A percentile compares a stretch with the other conserved stretches of the same genome.
Evolutionary conservation across 2,888 invertebrate genomes (phyloP).

Genomic region (Gisinianus flammeolus): DNA sequence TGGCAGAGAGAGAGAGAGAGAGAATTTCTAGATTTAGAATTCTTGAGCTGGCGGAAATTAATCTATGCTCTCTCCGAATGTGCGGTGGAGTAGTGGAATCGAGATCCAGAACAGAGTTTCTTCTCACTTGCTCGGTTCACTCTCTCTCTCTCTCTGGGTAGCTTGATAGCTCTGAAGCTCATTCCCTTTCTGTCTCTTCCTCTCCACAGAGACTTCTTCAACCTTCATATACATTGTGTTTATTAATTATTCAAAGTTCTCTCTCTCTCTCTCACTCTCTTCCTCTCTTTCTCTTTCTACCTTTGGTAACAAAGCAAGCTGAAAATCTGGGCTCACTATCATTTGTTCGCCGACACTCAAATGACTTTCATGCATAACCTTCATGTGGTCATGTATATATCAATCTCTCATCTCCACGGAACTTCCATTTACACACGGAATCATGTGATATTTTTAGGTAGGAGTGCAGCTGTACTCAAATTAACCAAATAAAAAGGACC

Average conservation of each 20-base stretch:
- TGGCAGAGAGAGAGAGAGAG: neutral
- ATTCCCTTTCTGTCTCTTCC: neutral
- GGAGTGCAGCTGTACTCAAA: no score
- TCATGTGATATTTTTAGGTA: no score
- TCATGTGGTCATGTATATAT: neutral
- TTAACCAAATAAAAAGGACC: no score
- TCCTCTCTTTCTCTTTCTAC: neutral
- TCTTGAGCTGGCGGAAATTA: conserved; percentile 40
- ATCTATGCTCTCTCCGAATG: conserved; percentile 18
- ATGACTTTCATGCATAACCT: neutral
- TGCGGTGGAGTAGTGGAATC: neutral
- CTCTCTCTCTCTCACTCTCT: neutral
- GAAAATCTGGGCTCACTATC: neutral
- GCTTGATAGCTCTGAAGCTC: neutral
- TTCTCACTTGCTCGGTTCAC: neutral
- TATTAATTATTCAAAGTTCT: conserved; percentile 14
- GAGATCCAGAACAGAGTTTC: neutral
- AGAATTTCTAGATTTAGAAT: neutral
- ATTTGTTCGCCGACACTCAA: neutral
- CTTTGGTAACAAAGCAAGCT: neutral
- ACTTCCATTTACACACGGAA: no score
- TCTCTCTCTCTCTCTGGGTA: neutral
- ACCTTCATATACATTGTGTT: neutral
- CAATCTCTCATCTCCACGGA: neutral
- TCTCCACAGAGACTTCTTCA: neutral